phyloP scores from a whole-genome alignment of 2,113 vertebrate genomes.

The Columbina picui region DNA sequence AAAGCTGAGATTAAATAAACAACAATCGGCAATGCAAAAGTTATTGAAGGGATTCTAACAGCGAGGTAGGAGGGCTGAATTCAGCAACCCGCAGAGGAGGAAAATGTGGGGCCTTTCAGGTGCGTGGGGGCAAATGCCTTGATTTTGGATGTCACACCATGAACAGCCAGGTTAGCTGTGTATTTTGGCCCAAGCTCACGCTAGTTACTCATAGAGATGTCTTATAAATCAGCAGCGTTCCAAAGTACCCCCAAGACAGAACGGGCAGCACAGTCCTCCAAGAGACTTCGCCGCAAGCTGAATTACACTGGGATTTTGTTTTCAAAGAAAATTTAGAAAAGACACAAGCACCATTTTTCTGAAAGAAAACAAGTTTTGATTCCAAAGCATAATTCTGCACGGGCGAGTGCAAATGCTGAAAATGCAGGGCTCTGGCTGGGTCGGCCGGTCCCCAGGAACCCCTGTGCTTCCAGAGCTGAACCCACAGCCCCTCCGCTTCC shows the following conservation, averaged over 20 bases:
- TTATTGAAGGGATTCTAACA: neutral
- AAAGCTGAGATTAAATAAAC: neutral
- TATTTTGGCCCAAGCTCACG: neutral
- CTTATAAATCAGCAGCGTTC: neutral
- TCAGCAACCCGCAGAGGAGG: neutral
- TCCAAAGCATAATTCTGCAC: neutral
- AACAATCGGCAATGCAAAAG: accelerated
- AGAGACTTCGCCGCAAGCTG: neutral
- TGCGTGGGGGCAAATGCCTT: neutral
- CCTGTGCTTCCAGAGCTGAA: neutral
- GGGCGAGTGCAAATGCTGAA: neutral
- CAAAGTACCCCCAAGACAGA: neutral
- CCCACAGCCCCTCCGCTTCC: neutral
- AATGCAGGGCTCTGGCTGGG: neutral
- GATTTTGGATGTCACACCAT: neutral
- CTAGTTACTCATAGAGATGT: neutral
- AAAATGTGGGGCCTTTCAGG: neutral
- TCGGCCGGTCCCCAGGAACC: accelerated
- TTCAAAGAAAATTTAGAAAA: neutral
- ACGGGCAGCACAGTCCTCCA: neutral
- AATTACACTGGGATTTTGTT: neutral
- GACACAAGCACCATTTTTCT: neutral
- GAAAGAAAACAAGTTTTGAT: neutral
- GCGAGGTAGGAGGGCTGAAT: neutral
- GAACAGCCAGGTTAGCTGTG: neutral